Base-by-base conservation (phyloP, 2,888 invertebrate species). In the Apocheima hispidaria region DNA sequence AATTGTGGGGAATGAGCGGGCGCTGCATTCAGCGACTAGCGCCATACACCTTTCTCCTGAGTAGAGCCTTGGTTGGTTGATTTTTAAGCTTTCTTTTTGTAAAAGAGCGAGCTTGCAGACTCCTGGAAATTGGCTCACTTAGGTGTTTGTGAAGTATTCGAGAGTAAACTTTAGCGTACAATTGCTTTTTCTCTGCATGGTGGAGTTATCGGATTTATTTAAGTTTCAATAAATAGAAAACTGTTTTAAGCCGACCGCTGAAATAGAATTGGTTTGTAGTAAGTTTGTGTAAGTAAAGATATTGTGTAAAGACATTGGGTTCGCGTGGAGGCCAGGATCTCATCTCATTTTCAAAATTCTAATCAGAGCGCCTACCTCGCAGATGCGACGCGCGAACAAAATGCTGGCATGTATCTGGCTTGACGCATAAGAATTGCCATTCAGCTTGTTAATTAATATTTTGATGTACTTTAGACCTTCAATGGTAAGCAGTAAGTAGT, bases 1-100 rank as follows among this genome's bases (percentile, higher is more conserved):
- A 88, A 87, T 88, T 85, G 88, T 81, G 74, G 78, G 71, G 78
- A 82, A 84, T 79, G 82, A 85, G 79, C 75, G 79, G 73, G 76
- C 70, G 73, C 69, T 65, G 66, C 61, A 58, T 52, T 65, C 71
- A 73, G 54, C 56, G 49, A 57, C 72, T 69, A 61, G 72, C 56
- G 64, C 68, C 69, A 74, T 79, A 79, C 79, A 83, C 78, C 77
- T 79, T 71, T 63, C 63, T 60, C 69, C 57, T 77, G 74, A 79
- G 78, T 79, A 73, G 68, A 79, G 75, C 74, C 77, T 71, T 69
- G 72, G 71, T 71, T 69, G 72, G 79, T 78, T 82, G 79, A 78
- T 82, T 82, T 79, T 79, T 76, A 75, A 81, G 74, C 77, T 76
- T 72, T 65, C 60, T 51, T 58, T 64, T 67, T 72, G 71, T 70